A percentile compares a stretch with the other conserved stretches of the same genome.
Evolutionary conservation across 2,888 invertebrate species (phyloP).

Genomic region (Tryphoninae sp.): DNA sequence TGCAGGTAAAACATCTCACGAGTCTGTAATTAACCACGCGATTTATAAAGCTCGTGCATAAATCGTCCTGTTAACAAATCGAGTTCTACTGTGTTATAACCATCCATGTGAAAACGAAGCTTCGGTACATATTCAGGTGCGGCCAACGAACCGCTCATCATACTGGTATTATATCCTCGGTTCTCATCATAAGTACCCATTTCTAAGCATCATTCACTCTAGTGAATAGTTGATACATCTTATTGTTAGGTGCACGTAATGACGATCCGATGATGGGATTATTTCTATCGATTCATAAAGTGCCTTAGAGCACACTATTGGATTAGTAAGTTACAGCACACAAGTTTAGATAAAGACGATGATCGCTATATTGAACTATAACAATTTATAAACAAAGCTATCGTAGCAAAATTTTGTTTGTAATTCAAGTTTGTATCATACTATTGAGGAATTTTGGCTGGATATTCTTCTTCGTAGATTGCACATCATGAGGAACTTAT

Average conservation of each 20-base stretch:
- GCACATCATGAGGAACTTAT: no score
- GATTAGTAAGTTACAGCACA: not conserved
- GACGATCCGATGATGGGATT: conserved; percentile 30
- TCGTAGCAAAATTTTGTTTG: no score
- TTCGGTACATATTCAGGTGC: conserved; percentile 42
- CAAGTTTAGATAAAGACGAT: not conserved
- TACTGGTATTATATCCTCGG: conserved; percentile 23
- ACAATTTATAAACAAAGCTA: no score
- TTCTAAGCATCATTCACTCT: not conserved
- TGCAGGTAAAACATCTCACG: not conserved
- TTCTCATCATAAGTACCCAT: conserved; percentile 15
- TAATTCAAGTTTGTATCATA: no score
- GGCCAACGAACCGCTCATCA: conserved; percentile 37
- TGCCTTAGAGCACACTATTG: not conserved
- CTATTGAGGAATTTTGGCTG: no score
- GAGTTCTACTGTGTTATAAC: not conserved
- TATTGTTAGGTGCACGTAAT: conserved; percentile 11
- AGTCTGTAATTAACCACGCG: not conserved
- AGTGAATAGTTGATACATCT: not conserved
- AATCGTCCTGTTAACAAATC: not conserved
- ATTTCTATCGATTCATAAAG: conserved; percentile 18
- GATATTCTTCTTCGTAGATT: no score
- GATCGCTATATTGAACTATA: no score
- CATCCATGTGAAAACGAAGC: conserved; percentile 31
- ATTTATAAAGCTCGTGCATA: not conserved